Percentiles rank a stretch among this genome's conserved stretches.
Conservation (phyloP, 2,113 vertebrate species). For the Malurus alboscapulatus region DNA sequence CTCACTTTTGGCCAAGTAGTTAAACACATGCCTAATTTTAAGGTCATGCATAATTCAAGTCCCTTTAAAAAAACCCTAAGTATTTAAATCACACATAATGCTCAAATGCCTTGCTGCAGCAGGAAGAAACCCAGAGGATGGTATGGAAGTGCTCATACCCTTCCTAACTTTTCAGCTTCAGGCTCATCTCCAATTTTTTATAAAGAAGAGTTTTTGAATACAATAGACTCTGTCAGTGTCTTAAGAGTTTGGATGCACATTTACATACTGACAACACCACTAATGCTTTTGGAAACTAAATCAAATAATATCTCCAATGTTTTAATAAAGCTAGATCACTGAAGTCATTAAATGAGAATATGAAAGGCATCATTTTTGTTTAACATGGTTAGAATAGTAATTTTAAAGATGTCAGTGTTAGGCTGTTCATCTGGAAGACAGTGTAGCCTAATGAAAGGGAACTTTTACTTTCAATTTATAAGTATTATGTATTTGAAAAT, state of each 20-base stretch:
- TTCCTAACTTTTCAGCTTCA: background rate
- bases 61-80: background rate
- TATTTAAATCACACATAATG: background rate
- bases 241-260: background rate
- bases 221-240: background rate
- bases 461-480: background rate
- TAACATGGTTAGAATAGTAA: background rate
- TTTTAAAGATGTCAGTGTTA: background rate
- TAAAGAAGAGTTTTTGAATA: background rate
- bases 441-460: background rate
- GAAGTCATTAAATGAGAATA: background rate
- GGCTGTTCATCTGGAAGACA: background rate
- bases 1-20: background rate
- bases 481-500: background rate
- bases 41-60: background rate
- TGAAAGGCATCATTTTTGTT: background rate
- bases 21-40: background rate
- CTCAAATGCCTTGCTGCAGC: background rate
- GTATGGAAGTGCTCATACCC: background rate
- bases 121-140: background rate
- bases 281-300: background rate
- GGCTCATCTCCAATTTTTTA: background rate
- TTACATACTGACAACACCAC: background rate
- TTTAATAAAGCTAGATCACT: background rate
- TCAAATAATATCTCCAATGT: background rate